phyloP scores from a whole-genome alignment of 2,797 vertebrate species.

The Saguinus oedipus region DNA sequence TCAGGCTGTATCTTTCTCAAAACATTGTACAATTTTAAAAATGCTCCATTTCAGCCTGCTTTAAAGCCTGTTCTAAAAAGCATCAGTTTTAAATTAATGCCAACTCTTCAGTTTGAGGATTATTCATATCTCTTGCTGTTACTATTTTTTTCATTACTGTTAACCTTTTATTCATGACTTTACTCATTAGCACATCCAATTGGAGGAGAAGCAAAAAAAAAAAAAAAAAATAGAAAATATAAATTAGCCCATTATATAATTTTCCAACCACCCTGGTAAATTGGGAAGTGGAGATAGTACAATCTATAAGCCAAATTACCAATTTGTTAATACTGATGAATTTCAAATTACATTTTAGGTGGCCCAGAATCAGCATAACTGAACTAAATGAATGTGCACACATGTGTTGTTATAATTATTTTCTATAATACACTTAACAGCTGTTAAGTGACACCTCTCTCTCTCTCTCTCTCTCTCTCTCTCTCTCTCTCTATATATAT shows the following conservation, averaged over 20 bases:
- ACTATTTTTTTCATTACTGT: not conserved
- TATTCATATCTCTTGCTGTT: slow-evolving; percentile 4
- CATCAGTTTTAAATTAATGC: slow-evolving; percentile 43
- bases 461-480: no score
- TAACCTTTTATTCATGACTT: slow-evolving; percentile 3
- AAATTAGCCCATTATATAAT: not conserved
- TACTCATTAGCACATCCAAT: not conserved
- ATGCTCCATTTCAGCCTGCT: not conserved
- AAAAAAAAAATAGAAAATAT: not conserved
- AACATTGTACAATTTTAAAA: slow-evolving; percentile 49
- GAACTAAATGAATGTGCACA: not conserved
- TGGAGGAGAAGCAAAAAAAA: not conserved
- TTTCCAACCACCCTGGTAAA: slow-evolving; percentile 36
- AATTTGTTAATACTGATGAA: not conserved
- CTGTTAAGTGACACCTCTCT: no score
- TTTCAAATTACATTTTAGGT: not conserved
- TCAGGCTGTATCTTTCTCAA: slow-evolving; percentile 46
- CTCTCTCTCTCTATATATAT: no score
- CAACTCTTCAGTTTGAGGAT: not conserved
- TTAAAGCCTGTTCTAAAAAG: slow-evolving; percentile 2
- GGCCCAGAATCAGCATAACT: not conserved
- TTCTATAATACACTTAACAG: not conserved
- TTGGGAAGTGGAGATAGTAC: not conserved
- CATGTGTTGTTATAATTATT: not conserved
- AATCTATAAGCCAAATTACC: not conserved